phyloP scores from a whole-genome alignment of 2,113 vertebrate species.

The Kryptolebias marmoratus region DNA sequence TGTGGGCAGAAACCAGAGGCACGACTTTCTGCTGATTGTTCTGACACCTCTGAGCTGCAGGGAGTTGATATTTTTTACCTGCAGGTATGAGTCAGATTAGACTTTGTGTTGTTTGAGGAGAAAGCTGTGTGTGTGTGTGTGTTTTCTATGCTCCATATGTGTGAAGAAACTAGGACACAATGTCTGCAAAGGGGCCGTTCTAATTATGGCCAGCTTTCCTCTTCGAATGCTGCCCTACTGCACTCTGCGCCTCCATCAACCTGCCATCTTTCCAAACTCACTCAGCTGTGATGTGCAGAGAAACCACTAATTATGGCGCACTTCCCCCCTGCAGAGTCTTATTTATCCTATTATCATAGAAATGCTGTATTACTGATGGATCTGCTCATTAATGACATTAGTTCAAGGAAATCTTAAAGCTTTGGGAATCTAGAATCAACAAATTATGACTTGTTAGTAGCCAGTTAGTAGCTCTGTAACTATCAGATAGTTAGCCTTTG shows the following conservation, averaged over 20 bases:
- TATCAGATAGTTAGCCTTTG: too few species aligned
- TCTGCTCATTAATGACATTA: background rate
- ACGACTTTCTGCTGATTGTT: constrained; percentile 58
- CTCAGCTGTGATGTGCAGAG: constrained; percentile 20
- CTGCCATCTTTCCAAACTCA: constrained; percentile 11
- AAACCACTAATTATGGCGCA: background rate
- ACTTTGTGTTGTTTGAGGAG: constrained; percentile 39
- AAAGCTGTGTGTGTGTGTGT: constrained; percentile 30
- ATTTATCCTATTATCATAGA: background rate
- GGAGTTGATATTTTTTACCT: constrained; percentile 71
- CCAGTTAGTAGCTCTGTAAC: too few species aligned
- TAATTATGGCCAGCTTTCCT: constrained; percentile 63
- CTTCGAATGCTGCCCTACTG: constrained; percentile 48
- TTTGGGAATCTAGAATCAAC: background rate
- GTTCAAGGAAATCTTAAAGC: background rate
- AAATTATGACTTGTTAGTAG: too few species aligned
- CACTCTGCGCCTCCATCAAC: constrained; percentile 41
- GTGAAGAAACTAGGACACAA: constrained; percentile 68
- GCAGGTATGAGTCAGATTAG: constrained; percentile 65
- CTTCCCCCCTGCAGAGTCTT: background rate
- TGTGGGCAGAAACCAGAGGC: constrained; percentile 49
- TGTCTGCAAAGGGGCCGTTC: constrained; percentile 67
- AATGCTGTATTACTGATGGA: background rate
- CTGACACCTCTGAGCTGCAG: constrained; percentile 64
- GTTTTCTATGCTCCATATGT: constrained; percentile 49